Evolutionary conservation across 2,797 vertebrate genomes (phyloP).

Genomic region (Kryptopterus vitreolus): DNA sequence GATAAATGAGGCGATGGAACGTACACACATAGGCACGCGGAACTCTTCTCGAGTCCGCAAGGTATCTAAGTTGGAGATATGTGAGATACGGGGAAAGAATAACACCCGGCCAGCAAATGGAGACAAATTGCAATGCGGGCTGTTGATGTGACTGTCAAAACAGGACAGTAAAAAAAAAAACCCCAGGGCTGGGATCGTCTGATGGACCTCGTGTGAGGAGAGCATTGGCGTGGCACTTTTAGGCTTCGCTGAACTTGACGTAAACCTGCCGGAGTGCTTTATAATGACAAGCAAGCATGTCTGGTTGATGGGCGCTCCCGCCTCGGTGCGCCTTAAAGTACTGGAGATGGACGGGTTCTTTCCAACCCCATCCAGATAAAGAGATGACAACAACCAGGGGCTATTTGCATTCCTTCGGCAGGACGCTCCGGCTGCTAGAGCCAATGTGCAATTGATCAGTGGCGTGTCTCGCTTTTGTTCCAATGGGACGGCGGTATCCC

Average conservation of each 20-base stretch:
- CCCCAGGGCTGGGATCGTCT: conserved; percentile 34
- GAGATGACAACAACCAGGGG: conserved; percentile 36
- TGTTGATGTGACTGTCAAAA: conserved; percentile 56
- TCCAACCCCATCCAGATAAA: conserved; percentile 27
- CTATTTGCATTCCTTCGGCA: conserved; percentile 56
- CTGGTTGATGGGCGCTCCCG: conserved; percentile 71
- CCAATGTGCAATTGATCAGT: conserved; percentile 45
- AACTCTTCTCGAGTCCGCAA: conserved; percentile 32
- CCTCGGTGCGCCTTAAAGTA: conserved; percentile 46
- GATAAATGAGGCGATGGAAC: conserved; percentile 31
- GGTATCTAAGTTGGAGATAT: conserved; percentile 28
- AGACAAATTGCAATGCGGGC: conserved; percentile 49
- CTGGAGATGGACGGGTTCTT: conserved; percentile 35
- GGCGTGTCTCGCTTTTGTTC: conserved; percentile 19
- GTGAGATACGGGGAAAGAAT: conserved; percentile 44
- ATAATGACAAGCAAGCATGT: conserved; percentile 78
- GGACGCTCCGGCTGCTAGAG: conserved; percentile 34
- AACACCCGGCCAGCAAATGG: conserved; percentile 49
- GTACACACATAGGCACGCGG: conserved; percentile 14
- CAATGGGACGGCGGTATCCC: conserved; percentile 2
- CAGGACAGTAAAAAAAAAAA: conserved; percentile 47
- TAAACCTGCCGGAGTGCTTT: conserved; percentile 52
- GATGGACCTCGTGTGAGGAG: conserved; percentile 12
- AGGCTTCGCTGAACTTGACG: conserved; percentile 42
- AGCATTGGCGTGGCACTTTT: conserved; percentile 32